A percentile compares a stretch with the other conserved stretches of the same genome.
Evolutionary conservation across 2,888 invertebrate genomes (phyloP).

Genomic region (Strigamia crassipes): DNA sequence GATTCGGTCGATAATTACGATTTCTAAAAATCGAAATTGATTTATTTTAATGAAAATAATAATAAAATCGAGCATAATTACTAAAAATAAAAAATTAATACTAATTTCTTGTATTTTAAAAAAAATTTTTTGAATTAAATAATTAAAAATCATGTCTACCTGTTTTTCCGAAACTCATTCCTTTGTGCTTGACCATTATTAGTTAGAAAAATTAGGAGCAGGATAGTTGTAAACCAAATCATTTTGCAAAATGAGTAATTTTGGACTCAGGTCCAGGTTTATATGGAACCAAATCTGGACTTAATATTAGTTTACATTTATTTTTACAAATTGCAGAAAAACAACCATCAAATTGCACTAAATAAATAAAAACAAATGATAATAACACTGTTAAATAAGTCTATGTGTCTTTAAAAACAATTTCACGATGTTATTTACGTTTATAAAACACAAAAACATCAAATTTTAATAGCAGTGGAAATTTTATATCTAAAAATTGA

Average conservation of each 20-base stretch:
- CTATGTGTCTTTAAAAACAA: too few relatives aligned
- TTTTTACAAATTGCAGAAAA: not conserved
- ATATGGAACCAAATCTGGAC: not conserved
- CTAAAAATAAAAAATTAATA: too few relatives aligned
- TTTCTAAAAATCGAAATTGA: not conserved
- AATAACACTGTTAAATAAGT: not conserved
- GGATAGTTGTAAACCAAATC: not conserved
- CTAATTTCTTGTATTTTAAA: too few relatives aligned
- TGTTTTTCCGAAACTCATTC: not conserved
- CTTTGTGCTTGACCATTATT: not conserved
- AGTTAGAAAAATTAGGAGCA: not conserved
- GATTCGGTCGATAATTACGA: not conserved
- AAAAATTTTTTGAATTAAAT: not conserved
- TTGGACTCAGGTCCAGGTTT: not conserved
- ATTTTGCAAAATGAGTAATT: not conserved
- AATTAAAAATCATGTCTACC: not conserved
- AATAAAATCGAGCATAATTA: too few relatives aligned
- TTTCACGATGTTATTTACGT: too few relatives aligned
- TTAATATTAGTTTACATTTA: not conserved
- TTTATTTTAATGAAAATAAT: not conserved
- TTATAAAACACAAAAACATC: not conserved
- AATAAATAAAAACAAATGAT: not conserved
- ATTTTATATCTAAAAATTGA: not conserved
- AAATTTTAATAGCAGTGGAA: not conserved
- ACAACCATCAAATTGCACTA: not conserved